phyloP scores from a whole-genome alignment of 2,113 vertebrate genomes.

The Coryphaenoides rupestris region DNA sequence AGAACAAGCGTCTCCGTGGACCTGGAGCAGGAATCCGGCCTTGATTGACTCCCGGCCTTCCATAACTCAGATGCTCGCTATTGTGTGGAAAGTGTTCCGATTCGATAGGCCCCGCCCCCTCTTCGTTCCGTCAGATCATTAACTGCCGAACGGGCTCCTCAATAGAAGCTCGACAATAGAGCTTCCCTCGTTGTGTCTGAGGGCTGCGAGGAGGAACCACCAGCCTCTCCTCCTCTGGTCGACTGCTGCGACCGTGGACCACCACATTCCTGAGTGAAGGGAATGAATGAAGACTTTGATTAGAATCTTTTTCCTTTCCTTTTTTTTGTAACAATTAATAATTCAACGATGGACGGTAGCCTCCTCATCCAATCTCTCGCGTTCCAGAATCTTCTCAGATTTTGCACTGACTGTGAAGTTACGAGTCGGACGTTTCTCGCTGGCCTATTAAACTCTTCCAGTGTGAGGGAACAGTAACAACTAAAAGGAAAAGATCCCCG shows the following conservation, averaged over 20 bases:
- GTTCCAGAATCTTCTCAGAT: not conserved
- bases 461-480: not conserved
- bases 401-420: not conserved
- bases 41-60: constrained; percentile 27
- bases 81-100: constrained; percentile 12
- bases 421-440: not conserved
- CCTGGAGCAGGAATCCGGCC: constrained; percentile 39
- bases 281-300: constrained; percentile 5
- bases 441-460: not conserved
- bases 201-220: too few relatives aligned
- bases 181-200: not conserved
- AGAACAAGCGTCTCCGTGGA: constrained; percentile 32
- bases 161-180: not conserved
- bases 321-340: not conserved
- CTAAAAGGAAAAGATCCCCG: not conserved
- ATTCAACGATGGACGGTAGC: too few relatives aligned
- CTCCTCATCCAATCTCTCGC: not conserved
- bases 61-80: constrained; percentile 6
- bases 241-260: too few relatives aligned
- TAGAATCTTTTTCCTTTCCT: constrained; percentile 10
- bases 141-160: constrained; percentile 1
- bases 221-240: too few relatives aligned
- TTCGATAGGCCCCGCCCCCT: constrained; percentile 8
- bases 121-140: constrained; percentile 30
- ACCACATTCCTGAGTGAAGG: too few relatives aligned